phyloP scores from a whole-genome alignment of 2,113 vertebrate species.

The Cnemophilus loriae region DNA sequence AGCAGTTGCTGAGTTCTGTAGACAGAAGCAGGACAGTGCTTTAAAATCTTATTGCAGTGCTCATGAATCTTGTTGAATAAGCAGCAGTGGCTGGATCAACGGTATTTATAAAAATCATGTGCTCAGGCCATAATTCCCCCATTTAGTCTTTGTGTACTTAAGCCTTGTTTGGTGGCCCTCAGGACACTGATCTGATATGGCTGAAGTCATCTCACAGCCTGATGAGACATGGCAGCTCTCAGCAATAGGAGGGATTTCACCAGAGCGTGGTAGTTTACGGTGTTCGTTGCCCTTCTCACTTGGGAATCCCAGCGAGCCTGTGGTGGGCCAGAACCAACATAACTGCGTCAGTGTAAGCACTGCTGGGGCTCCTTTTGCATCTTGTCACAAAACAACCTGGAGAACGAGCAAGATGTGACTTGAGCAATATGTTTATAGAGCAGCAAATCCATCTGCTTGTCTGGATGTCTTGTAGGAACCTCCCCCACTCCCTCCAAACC shows the following conservation, averaged over 20 bases:
- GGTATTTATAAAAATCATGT: not conserved
- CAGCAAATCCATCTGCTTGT: not conserved
- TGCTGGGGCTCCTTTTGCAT: not conserved
- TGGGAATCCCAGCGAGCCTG: not conserved
- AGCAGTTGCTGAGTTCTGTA: not conserved
- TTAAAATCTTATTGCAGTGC: not conserved
- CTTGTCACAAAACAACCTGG: not conserved
- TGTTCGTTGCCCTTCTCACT: not conserved
- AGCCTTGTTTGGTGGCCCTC: not conserved
- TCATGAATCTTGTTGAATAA: not conserved
- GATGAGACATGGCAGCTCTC: not conserved
- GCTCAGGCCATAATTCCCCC: not conserved
- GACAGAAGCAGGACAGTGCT: not conserved
- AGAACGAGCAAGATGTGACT: not conserved
- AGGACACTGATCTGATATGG: not conserved
- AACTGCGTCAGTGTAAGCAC: not conserved
- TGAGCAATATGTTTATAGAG: not conserved
- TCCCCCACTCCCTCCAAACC: not conserved
- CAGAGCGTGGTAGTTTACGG: accelerated
- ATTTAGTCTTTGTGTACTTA: not conserved
- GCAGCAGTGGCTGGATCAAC: not conserved
- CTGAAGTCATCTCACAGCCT: not conserved
- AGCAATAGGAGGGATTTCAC: not conserved
- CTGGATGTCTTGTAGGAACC: not conserved
- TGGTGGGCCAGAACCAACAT: not conserved